Base-by-base conservation (phyloP, 2,113 vertebrate species). In the Meleagris gallopavo region DNA sequence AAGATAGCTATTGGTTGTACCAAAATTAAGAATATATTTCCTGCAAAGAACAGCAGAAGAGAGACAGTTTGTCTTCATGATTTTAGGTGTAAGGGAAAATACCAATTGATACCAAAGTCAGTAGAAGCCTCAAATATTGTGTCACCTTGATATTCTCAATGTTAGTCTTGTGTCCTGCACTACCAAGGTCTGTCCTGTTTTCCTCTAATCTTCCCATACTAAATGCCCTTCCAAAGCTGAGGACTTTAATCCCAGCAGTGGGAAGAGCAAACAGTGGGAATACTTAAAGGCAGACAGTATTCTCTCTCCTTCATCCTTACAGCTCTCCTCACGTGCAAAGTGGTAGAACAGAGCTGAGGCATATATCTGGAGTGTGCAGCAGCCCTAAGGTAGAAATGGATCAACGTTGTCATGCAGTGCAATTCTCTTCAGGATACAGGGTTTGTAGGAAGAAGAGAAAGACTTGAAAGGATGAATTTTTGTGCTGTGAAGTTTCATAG, bases 11-110 rank as follows among this genome's bases (percentile, higher is more conserved):
- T 48, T 70, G 32, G 62, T 58, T 78, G 48, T 18, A 74, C 27
- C 19, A 91, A 87, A 83, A 77, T 38, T 36, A 94, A 69, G 71
- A 80, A 77, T n/a, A 4, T 17, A 80, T 60, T 94, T 93, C 64
- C 64, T 76, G 41, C 38, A 76, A 73, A 73, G n/a, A 81, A 45
- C 8, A 75, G 65, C 3, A 78, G 64, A 88, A 86, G 80, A 52
- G 19, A 46, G 25, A 46, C 9, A 13, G 29, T 0, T 2, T 75
- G n/a, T 22, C 14, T 64, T 72, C 38, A 2, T 40, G 29, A 65
- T 52, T 34, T 11, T 29, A 79, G 75, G 10, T 29, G 29, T 34
- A 67, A 76, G 13, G 13, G 38, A 73, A 89, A 62, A 75, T 76
- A 1, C 9, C 18, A 90, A 66, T 32, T 22, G 19, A 71, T 64